Evolutionary conservation across 2,797 vertebrate species (phyloP).

Genomic region (Sebastiscus albofasciatus): DNA sequence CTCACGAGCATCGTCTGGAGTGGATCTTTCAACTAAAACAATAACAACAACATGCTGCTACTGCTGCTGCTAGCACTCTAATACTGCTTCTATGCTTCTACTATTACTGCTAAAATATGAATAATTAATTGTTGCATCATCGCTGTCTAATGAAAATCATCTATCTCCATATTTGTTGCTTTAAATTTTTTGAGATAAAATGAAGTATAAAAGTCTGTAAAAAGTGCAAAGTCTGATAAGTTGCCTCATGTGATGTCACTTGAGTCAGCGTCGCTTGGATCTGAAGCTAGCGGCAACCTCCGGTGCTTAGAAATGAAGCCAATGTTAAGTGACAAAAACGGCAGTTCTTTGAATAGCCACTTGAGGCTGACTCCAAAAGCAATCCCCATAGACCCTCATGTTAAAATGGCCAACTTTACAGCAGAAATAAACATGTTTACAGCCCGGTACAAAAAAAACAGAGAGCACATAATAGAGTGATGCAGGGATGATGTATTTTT

Average conservation of each 20-base stretch:
- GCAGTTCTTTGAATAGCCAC: no score
- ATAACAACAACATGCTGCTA: neutral
- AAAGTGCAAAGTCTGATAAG: neutral
- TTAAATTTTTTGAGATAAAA: neutral
- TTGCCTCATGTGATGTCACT: neutral
- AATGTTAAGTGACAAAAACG: no score
- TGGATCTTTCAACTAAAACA: neutral
- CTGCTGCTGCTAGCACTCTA: slow-evolving; percentile 2
- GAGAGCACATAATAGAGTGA: no score
- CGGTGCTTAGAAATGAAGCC: no score
- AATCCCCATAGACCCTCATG: no score
- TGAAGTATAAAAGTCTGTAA: neutral
- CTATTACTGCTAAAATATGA: neutral
- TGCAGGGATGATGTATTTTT: no score
- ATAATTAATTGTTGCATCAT: neutral
- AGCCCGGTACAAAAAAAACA: no score
- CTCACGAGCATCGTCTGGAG: neutral
- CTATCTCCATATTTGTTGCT: neutral
- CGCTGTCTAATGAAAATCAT: neutral
- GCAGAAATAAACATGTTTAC: no score
- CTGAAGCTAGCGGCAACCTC: neutral
- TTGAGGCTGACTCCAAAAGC: no score
- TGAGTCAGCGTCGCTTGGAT: neutral
- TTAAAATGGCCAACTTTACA: no score
- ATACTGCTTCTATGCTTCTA: neutral